Evolutionary conservation across 2,888 invertebrate genomes (phyloP).

Genomic region (Campoletis raptor): DNA sequence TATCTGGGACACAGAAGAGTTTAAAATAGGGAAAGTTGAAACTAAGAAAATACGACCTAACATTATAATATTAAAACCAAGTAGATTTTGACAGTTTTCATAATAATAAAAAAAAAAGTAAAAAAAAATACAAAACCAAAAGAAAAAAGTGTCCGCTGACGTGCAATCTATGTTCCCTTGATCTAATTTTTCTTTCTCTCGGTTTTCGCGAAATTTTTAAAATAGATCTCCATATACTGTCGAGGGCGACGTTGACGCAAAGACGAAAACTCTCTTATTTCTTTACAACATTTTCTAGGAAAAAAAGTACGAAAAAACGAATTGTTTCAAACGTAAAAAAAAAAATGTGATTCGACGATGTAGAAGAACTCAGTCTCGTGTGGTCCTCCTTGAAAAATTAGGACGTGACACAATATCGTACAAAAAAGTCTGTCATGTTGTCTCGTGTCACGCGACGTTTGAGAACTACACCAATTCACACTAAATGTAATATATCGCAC

Average conservation of each 20-base stretch:
- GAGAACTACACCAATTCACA: not conserved
- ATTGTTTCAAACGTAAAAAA: not conserved
- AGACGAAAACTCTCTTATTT: conserved; percentile 32
- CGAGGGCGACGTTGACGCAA: conserved; percentile 39
- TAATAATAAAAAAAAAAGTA: not conserved
- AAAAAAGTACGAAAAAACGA: conserved; percentile 5
- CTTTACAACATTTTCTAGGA: conserved; percentile 25
- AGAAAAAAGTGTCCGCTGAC: conserved; percentile 17
- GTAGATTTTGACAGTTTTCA: not conserved
- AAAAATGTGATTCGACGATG: conserved; percentile 22
- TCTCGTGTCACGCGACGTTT: conserved; percentile 20
- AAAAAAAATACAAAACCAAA: not conserved
- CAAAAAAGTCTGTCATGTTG: conserved; percentile 11
- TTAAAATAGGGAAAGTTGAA: conserved; percentile 71
- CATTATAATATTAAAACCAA: conserved; percentile 13
- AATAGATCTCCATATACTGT: conserved; percentile 26
- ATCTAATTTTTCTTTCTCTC: conserved; percentile 7
- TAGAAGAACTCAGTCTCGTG: not conserved
- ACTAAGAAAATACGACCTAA: conserved; percentile 52
- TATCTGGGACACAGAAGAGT: conserved; percentile 69
- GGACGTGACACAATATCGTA: conserved; percentile 3
- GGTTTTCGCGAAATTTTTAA: conserved; percentile 37
- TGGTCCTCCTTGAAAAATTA: conserved; percentile 5
- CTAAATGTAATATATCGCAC: conserved; percentile 18
- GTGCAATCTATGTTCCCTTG: conserved; percentile 12